phyloP scores from a whole-genome alignment of 2,113 vertebrate species.

The Prunella fulvescens region DNA sequence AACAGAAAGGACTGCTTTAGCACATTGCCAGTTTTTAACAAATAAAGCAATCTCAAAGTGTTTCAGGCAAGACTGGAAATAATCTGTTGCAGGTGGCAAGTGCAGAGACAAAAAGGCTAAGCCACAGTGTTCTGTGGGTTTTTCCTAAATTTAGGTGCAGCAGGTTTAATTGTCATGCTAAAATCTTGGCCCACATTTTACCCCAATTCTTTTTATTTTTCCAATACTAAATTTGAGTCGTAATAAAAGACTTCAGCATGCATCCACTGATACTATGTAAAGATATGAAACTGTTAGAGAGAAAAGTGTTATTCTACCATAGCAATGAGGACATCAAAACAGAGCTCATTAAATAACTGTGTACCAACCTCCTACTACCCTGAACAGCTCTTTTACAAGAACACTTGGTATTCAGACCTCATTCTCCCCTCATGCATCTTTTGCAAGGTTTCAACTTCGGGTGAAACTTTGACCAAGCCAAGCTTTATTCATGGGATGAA shows the following conservation, averaged over 20 bases:
- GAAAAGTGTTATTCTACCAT: not conserved
- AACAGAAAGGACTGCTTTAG: not conserved
- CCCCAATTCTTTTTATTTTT: not conserved
- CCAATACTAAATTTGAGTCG: not conserved
- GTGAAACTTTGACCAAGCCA: not conserved
- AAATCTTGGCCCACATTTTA: not conserved
- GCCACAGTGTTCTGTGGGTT: rapidly evolving
- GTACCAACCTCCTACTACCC: not conserved
- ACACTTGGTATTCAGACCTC: rapidly evolving
- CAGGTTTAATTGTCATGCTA: not conserved
- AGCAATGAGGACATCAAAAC: not conserved
- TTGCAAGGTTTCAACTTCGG: not conserved
- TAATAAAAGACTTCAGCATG: not conserved
- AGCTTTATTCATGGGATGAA: not conserved
- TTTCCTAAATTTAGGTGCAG: not conserved
- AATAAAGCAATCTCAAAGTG: not conserved
- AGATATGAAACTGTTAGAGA: not conserved
- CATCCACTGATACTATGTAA: not conserved
- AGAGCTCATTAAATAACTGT: not conserved
- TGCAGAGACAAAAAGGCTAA: not conserved
- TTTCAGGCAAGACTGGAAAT: not conserved
- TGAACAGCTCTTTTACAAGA: not conserved
- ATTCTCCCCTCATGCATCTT: not conserved
- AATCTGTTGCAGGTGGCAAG: not conserved
- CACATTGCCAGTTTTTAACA: not conserved